These are phyloP conservation scores for Columba livia DNA, from an alignment of 2,113 vertebrate species.

Conservation along the genomic window DNA sequence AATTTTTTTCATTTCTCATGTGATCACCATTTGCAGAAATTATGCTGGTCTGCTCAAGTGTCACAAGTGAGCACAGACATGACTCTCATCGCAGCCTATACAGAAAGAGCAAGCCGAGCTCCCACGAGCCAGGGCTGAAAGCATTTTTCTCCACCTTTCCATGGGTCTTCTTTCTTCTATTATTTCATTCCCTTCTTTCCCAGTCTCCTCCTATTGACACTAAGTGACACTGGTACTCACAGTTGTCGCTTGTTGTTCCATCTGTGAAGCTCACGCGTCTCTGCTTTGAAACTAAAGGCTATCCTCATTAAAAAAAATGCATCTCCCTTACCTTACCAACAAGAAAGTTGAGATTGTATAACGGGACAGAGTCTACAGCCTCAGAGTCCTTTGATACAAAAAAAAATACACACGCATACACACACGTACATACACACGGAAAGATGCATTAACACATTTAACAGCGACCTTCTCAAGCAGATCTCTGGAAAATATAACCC, in stretches of 20 bases:
- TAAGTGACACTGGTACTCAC: slow-evolving; percentile 60
- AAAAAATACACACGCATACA: slow-evolving; percentile 53
- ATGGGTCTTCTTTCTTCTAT: not conserved
- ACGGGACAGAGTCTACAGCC: slow-evolving; percentile 67
- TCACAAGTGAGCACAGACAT: not conserved
- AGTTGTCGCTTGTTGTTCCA: slow-evolving; percentile 44
- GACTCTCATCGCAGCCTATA: not conserved
- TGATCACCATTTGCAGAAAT: not conserved
- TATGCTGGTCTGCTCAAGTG: not conserved
- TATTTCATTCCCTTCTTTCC: not conserved
- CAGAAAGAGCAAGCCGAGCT: not conserved
- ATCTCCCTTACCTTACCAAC: slow-evolving; percentile 72
- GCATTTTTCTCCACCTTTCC: not conserved
- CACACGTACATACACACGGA: slow-evolving; percentile 42
- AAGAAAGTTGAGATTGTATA: slow-evolving; percentile 73
- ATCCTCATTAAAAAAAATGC: slow-evolving; percentile 28
- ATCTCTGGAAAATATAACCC: slow-evolving; percentile 49
- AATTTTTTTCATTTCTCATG: not conserved
- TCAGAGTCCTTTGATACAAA: slow-evolving; percentile 65
- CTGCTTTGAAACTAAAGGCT: slow-evolving; percentile 62
- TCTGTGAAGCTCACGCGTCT: slow-evolving; percentile 42
- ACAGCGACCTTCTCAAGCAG: slow-evolving; percentile 30
- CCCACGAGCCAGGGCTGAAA: not conserved
- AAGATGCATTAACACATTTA: slow-evolving; percentile 31
- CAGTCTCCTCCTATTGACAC: not conserved